Conservation (phyloP, 2,888 invertebrate genomes). For the Cephus rjabovi region DNA sequence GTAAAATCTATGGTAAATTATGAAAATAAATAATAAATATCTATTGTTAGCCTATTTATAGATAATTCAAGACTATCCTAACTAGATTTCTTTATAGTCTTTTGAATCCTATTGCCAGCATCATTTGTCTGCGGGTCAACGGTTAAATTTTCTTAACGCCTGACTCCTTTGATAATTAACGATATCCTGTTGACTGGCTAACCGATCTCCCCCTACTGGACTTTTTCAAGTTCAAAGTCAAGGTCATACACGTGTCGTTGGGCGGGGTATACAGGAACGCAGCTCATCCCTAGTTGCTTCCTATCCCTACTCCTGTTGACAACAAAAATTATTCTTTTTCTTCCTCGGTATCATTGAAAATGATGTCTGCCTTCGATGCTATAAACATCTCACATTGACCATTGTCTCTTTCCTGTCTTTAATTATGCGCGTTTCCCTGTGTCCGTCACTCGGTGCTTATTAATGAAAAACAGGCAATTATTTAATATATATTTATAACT, state of each 20-base stretch:
- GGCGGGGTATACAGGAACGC: not conserved
- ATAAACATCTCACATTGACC: not conserved
- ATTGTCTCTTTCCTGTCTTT: not conserved
- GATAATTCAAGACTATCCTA: not conserved
- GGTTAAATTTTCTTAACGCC: not conserved
- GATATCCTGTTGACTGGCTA: not conserved
- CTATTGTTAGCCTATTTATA: not conserved
- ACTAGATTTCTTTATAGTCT: not conserved
- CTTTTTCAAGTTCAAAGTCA: slow-evolving; percentile 28
- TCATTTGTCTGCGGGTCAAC: not conserved
- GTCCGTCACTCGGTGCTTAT: not conserved
- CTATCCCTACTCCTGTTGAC: not conserved
- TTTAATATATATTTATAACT: no score
- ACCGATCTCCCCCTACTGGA: not conserved
- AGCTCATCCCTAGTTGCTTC: not conserved
- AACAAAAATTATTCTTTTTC: not conserved
- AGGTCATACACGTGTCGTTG: slow-evolving; percentile 33
- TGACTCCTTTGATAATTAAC: not conserved
- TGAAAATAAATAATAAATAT: not conserved
- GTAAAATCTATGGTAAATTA: not conserved
- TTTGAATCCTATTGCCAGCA: not conserved
- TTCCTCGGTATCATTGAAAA: not conserved
- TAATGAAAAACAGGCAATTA: not conserved
- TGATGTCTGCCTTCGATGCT: not conserved
- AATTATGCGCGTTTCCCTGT: not conserved